phyloP scores from a whole-genome alignment of 1,140 invertebrate species.

The Leptinotarsa undecemlineata region DNA sequence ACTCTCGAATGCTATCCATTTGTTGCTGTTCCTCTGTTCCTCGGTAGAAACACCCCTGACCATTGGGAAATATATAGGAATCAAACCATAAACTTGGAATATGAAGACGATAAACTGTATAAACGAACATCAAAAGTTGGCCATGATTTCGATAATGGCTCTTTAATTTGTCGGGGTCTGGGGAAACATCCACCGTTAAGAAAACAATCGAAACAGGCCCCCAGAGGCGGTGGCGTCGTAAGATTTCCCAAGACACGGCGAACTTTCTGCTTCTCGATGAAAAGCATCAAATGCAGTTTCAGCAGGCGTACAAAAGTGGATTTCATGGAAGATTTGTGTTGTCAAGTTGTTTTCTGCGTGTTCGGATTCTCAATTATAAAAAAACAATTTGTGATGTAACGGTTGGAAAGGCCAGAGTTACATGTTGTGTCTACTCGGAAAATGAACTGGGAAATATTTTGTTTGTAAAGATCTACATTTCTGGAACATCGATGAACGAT shows the following conservation, averaged over 20 bases:
- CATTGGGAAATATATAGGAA: too few relatives aligned
- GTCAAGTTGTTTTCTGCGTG: neutral
- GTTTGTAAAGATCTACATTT: too few relatives aligned
- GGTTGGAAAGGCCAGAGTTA: too few relatives aligned
- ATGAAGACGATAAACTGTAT: neutral
- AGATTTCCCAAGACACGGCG: neutral
- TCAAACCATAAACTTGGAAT: too few relatives aligned
- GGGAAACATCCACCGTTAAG: constrained; percentile 1
- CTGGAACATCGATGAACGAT: too few relatives aligned
- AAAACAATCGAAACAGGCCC: neutral
- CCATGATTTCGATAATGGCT: neutral
- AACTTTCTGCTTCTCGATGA: neutral
- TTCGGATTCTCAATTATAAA: neutral
- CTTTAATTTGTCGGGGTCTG: constrained; percentile 2
- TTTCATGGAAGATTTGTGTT: constrained; percentile 1
- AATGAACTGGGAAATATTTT: too few relatives aligned
- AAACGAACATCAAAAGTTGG: neutral
- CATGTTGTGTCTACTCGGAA: too few relatives aligned
- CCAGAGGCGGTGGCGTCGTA: neutral
- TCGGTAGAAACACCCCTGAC: too few relatives aligned
- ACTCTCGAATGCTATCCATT: too few relatives aligned
- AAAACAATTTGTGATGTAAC: too few relatives aligned
- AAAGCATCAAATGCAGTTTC: constrained; percentile 2
- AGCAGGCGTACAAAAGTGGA: neutral
- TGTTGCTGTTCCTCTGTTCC: too few relatives aligned